Evolutionary conservation across 1,140 invertebrate genomes (phyloP), one percentile per base, ranked within the genome.

Genomic region (Coenobita brevimanus): DNA sequence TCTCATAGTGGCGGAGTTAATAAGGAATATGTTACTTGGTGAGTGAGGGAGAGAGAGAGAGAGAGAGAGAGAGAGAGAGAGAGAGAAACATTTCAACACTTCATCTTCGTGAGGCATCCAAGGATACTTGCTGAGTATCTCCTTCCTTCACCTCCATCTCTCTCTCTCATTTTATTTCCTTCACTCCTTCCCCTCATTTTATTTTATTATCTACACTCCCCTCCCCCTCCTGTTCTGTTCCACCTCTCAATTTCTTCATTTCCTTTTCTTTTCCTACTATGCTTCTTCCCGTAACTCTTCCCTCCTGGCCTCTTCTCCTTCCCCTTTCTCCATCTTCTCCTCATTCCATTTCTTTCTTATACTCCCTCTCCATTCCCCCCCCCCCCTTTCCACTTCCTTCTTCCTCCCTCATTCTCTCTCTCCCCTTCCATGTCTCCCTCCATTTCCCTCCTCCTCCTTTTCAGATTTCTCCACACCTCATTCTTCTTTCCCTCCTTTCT

Each of bases 41-140:
- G 54, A 60, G 75, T 17, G 33, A 50, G 75, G 24, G 75, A n/a
- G 33, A 78, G 75, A 50, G 75, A 78, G 43, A 78, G 38, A 21
- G 38, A 30, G n/a, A 50, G 17, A 24, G 24, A 69, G 64, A 69
- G 64, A 69, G 64, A 69, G 24, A 24, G 13, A 30, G 13, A 4
- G 67, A 4, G 15, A 71, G n/a, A 33, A 15, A 71, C 57, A n/a
- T n/a, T n/a, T n/a, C n/a, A n/a, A n/a, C n/a, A n/a, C n/a, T n/a
- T n/a, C n/a, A n/a, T n/a, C n/a, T n/a, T n/a, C n/a, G n/a, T n/a
- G n/a, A n/a, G n/a, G n/a, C n/a, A n/a, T n/a, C 57, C 27, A 62
- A 62, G 27, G 36, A 4, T 13, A 21, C 62, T 21, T 67, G 17
- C 13, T 30, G 21, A 10, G 24, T 30, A 67, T 30, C 27, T 33